Conservation (phyloP, 2,797 vertebrate genomes). For the Poecilia velifera region DNA sequence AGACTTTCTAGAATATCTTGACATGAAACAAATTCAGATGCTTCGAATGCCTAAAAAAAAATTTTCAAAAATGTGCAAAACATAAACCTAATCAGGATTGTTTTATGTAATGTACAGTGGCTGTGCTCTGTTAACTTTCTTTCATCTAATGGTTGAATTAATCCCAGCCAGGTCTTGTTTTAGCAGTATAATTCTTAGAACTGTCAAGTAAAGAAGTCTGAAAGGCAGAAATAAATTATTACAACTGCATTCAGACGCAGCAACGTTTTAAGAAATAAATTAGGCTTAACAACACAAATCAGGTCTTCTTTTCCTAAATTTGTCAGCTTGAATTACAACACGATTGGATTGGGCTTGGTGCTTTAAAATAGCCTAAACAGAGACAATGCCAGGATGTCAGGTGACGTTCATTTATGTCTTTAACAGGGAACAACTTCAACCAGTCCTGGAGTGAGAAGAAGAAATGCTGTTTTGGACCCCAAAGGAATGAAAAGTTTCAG, state of each 20-base stretch:
- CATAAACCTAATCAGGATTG: neutral
- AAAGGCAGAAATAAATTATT: neutral
- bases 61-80: neutral
- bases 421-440: neutral
- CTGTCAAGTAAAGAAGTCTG: neutral
- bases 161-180: neutral
- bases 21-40: neutral
- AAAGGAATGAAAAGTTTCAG: neutral
- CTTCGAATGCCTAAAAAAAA: neutral
- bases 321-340: neutral
- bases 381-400: conserved; percentile 40
- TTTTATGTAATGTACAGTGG: neutral
- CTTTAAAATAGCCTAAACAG: neutral
- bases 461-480: neutral
- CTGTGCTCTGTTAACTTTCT: neutral
- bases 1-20: neutral
- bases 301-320: neutral
- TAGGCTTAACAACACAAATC: neutral
- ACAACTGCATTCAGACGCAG: neutral
- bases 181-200: neutral
- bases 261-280: neutral
- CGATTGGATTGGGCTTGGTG: neutral
- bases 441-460: neutral
- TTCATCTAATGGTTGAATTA: neutral
- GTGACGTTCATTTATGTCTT: neutral